phyloP scores from a whole-genome alignment of 2,113 vertebrate genomes.

The Gasterosteus aculeatus region DNA sequence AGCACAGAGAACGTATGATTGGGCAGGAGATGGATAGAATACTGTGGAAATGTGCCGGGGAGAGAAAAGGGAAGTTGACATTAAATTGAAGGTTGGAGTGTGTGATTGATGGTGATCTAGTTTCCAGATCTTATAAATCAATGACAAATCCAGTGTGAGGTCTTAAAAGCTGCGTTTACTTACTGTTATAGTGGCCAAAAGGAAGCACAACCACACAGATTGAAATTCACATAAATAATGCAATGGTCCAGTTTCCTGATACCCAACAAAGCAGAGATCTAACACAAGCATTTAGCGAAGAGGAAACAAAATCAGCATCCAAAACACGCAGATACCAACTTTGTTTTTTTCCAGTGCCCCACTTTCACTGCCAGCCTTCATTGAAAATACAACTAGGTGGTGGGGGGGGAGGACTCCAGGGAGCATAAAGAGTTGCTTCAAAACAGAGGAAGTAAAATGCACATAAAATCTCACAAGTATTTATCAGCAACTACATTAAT shows the following conservation, averaged over 20 bases:
- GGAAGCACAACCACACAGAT: slow-evolving; percentile 9
- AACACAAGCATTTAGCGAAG: slow-evolving; percentile 25
- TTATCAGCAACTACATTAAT: neutral
- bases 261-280: slow-evolving; percentile 20
- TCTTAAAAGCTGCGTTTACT: neutral
- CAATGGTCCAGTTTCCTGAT: neutral
- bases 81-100: neutral
- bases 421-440: slow-evolving; percentile 17
- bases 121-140: slow-evolving; percentile 6
- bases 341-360: slow-evolving; percentile 20
- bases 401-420: neutral
- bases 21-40: slow-evolving; percentile 9
- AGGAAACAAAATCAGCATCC: slow-evolving; percentile 56
- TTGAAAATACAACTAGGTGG: slow-evolving; percentile 40
- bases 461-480: neutral
- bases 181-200: neutral
- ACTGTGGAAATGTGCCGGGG: slow-evolving; percentile 12
- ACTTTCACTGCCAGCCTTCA: slow-evolving; percentile 39
- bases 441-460: slow-evolving; percentile 18
- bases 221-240: neutral
- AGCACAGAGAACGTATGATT: slow-evolving; percentile 6
- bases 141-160: neutral
- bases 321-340: slow-evolving; percentile 40
- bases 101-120: neutral
- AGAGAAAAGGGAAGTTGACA: slow-evolving; percentile 47